Conservation (phyloP, 1,140 invertebrate species). For the Capitella teleta region DNA sequence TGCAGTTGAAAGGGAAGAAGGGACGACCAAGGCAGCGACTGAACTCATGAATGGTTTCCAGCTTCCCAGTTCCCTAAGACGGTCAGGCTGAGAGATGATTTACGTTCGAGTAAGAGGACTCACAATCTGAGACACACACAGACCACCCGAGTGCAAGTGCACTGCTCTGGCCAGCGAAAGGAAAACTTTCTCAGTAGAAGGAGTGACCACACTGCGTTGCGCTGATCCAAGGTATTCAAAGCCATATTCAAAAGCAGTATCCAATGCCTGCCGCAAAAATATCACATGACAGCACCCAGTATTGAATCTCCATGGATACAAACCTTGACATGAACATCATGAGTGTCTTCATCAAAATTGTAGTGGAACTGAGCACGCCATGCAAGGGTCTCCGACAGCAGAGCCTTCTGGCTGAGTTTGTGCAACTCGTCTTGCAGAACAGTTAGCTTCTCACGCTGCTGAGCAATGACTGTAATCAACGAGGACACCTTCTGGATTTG, state of each 20-base stretch:
- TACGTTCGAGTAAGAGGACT: too few relatives aligned
- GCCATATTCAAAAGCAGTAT: constrained; percentile 32
- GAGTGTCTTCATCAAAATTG: constrained; percentile 22
- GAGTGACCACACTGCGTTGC: constrained; percentile 28
- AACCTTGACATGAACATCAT: constrained; percentile 24
- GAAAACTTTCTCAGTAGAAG: constrained; percentile 28
- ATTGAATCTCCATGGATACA: too few relatives aligned
- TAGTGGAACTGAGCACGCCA: too few relatives aligned
- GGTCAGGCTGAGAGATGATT: too few relatives aligned
- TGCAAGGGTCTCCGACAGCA: too few relatives aligned
- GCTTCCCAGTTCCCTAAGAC: not conserved
- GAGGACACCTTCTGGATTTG: constrained; percentile 34
- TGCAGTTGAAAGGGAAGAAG: constrained; percentile 35
- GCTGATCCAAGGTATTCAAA: constrained; percentile 35
- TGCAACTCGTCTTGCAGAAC: too few relatives aligned
- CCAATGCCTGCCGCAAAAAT: constrained; percentile 25
- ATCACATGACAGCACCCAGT: too few relatives aligned
- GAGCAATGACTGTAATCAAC: constrained; percentile 25
- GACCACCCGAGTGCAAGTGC: constrained; percentile 25
- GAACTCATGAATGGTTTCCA: constrained; percentile 25
- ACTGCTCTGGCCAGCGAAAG: constrained; percentile 28
- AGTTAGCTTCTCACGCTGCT: constrained; percentile 32
- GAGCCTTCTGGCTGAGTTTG: too few relatives aligned
- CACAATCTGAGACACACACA: too few relatives aligned
- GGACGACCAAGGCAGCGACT: constrained; percentile 27